Evolutionary conservation across 1,140 invertebrate genomes (phyloP).

Genomic region (Drosophila hydei): DNA sequence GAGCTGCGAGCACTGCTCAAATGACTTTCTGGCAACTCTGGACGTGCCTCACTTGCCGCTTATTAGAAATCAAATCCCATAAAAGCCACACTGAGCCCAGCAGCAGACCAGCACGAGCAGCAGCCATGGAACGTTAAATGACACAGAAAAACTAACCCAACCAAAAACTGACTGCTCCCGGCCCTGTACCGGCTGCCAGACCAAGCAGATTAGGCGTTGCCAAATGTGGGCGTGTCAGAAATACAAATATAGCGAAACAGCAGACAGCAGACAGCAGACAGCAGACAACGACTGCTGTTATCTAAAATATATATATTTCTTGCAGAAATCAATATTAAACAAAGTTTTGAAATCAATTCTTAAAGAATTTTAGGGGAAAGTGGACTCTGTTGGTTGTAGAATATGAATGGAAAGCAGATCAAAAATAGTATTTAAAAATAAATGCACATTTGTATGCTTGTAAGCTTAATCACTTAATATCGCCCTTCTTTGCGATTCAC

Average conservation of each 20-base stretch:
- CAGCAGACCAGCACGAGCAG: constrained; percentile 26
- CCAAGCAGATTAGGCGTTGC: background rate
- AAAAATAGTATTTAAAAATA: too few species aligned
- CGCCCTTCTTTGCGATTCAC: too few species aligned
- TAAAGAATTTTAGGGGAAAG: too few species aligned
- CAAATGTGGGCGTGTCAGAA: background rate
- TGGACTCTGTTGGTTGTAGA: too few species aligned
- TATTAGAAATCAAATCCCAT: constrained; percentile 81
- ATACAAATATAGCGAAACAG: background rate
- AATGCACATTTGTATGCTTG: too few species aligned
- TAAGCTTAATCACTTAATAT: too few species aligned
- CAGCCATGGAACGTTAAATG: constrained; percentile 47
- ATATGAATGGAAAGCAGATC: too few species aligned
- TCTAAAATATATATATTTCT: too few species aligned
- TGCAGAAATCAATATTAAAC: too few species aligned
- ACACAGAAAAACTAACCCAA: constrained; percentile 58
- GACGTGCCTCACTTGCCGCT: constrained; percentile 78
- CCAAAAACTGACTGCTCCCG: constrained; percentile 16
- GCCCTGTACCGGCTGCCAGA: background rate
- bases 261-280: background rate
- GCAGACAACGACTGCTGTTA: too few species aligned
- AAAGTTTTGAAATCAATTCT: too few species aligned
- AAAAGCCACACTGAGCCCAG: constrained; percentile 75
- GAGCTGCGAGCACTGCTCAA: constrained; percentile 23
- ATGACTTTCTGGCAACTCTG: constrained; percentile 39